These are phyloP conservation scores for Myzus persicae DNA, from an alignment of 1,140 invertebrate genomes.

Conservation along the genomic window DNA sequence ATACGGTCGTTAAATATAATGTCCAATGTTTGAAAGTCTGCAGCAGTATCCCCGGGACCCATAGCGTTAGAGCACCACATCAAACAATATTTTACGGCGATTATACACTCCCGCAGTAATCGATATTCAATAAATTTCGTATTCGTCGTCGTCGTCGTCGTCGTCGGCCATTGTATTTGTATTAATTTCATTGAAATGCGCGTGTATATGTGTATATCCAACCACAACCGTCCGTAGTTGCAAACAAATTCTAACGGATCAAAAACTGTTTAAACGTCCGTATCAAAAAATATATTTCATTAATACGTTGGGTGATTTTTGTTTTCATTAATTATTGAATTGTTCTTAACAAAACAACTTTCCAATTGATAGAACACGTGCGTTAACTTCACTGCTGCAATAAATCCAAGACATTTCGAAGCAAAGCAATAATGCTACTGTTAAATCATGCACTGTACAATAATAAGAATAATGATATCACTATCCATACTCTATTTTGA, in stretches of 20 bases:
- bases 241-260: background rate
- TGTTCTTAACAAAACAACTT: too few species aligned
- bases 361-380: too few species aligned
- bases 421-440: too few species aligned
- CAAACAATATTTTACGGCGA: slow-evolving; percentile 11
- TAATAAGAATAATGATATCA: too few species aligned
- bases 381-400: too few species aligned
- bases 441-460: too few species aligned
- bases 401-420: too few species aligned
- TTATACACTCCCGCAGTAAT: background rate
- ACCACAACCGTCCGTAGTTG: background rate
- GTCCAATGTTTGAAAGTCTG: slow-evolving; percentile 13
- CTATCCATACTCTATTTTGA: too few species aligned
- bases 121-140: background rate
- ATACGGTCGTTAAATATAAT: slow-evolving; percentile 37
- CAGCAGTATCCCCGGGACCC: background rate
- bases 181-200: background rate
- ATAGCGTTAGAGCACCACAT: background rate
- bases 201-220: background rate
- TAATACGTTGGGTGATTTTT: background rate
- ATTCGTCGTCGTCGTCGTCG: background rate
- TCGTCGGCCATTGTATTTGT: background rate
- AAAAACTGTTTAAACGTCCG: background rate
- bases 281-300: background rate
- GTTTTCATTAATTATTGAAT: background rate